Evolutionary conservation across 2,888 invertebrate species (phyloP).

Genomic region (Exephanes ischioxanthus): DNA sequence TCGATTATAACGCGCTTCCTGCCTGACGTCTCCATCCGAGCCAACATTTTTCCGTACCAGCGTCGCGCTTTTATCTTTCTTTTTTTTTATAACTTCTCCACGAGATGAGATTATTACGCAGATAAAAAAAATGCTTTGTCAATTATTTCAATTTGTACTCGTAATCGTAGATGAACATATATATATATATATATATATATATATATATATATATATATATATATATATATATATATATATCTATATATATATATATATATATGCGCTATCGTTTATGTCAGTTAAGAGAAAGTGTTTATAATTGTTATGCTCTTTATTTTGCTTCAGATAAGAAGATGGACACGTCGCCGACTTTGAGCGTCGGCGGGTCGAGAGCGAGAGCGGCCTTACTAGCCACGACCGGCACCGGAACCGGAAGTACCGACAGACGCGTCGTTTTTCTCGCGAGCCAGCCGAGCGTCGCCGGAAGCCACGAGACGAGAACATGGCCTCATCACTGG

Average conservation of each 20-base stretch:
- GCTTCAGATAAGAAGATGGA: constrained; percentile 74
- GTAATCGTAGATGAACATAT: neutral
- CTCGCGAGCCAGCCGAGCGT: constrained; percentile 78
- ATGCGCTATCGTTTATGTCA: too few relatives aligned
- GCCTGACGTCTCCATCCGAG: constrained; percentile 21
- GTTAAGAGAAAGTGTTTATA: neutral
- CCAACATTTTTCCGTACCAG: constrained; percentile 30
- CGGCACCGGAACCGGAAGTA: constrained; percentile 80
- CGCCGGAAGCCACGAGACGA: constrained; percentile 78
- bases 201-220: too few relatives aligned
- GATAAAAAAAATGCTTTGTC: neutral
- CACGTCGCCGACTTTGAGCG: constrained; percentile 82
- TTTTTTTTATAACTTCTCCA: neutral
- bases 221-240: too few relatives aligned
- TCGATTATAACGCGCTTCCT: constrained; percentile 47
- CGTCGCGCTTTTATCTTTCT: constrained; percentile 15
- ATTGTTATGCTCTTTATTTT: neutral
- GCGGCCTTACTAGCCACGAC: constrained; percentile 81
- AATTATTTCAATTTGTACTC: neutral
- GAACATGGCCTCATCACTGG: constrained; percentile 84
- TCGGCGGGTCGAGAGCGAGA: constrained; percentile 82
- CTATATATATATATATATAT: too few relatives aligned
- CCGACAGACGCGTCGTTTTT: constrained; percentile 83
- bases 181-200: too few relatives aligned
- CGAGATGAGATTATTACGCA: neutral